phyloP scores from a whole-genome alignment of 2,888 invertebrate species.

The Stenotaenia linearis region DNA sequence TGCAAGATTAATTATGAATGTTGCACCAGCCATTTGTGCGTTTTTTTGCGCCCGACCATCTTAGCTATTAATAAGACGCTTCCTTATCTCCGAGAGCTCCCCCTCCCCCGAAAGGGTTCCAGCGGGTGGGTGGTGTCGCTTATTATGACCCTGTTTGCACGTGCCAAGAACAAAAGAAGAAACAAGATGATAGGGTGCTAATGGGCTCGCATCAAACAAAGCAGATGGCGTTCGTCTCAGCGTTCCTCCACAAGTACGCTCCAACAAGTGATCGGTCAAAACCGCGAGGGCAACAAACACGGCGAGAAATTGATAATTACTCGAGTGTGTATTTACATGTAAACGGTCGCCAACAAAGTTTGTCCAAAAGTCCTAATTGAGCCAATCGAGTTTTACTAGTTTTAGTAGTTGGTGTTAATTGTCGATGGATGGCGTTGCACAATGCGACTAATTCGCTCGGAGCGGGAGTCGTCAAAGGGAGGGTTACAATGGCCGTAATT shows the following conservation, averaged over 20 bases:
- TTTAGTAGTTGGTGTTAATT: not conserved
- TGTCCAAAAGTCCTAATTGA: not conserved
- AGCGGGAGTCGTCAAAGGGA: not conserved
- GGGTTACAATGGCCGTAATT: not conserved
- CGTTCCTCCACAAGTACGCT: not conserved
- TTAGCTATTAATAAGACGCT: constrained; percentile 23
- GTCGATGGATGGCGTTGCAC: not conserved
- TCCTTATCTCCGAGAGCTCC: constrained; percentile 14
- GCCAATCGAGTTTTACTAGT: not conserved
- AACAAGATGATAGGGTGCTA: constrained; percentile 20
- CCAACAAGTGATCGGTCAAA: constrained; percentile 19
- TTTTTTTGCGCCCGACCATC: not conserved
- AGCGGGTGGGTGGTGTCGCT: not conserved
- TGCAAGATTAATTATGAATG: constrained; percentile 32
- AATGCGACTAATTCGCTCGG: not conserved
- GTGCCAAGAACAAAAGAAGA: constrained; percentile 26
- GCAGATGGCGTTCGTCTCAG: constrained; percentile 17
- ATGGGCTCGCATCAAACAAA: constrained; percentile 26
- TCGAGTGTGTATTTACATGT: too few relatives aligned
- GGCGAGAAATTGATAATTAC: too few relatives aligned
- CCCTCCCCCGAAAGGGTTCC: too few relatives aligned
- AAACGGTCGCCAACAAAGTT: too few relatives aligned
- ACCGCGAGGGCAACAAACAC: too few relatives aligned
- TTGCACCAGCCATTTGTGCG: constrained; percentile 19
- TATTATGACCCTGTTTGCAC: constrained; percentile 23